Conservation (phyloP, 1,140 invertebrate species). For the Drosophila busckii region DNA sequence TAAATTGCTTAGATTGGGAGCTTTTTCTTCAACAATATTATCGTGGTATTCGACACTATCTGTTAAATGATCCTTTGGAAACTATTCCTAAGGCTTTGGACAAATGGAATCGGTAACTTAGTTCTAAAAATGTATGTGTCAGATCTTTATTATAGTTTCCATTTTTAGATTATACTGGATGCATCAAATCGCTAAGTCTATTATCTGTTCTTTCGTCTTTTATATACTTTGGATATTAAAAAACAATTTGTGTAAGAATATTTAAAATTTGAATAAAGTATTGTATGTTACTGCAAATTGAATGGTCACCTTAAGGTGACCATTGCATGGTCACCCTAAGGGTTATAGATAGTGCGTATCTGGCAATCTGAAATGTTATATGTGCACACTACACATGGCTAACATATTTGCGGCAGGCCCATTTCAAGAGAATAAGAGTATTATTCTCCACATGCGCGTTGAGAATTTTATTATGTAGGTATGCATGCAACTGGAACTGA, state of each 20-base stretch:
- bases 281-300: too few relatives aligned
- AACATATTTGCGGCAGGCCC: too few relatives aligned
- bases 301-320: too few relatives aligned
- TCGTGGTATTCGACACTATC: constrained; percentile 83
- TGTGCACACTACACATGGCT: too few relatives aligned
- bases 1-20: constrained; percentile 85
- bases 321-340: too few relatives aligned
- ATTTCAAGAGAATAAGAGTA: background rate
- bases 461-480: constrained; percentile 44
- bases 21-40: constrained; percentile 84
- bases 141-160: background rate
- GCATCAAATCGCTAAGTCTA: constrained; percentile 36
- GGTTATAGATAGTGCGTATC: too few relatives aligned
- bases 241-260: too few relatives aligned
- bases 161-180: constrained; percentile 44
- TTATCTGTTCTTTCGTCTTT: constrained; percentile 2
- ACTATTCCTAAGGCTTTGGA: constrained; percentile 82
- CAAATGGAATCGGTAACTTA: constrained; percentile 81
- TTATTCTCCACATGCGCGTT: constrained; percentile 41
- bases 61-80: constrained; percentile 86
- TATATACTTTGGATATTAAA: constrained; percentile 11
- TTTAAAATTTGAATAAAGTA: too few relatives aligned
- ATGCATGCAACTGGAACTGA: constrained; percentile 13
- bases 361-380: too few relatives aligned
- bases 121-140: background rate